Base-by-base conservation (phyloP, 2,888 invertebrate species). In the Ochropleura plecta region DNA sequence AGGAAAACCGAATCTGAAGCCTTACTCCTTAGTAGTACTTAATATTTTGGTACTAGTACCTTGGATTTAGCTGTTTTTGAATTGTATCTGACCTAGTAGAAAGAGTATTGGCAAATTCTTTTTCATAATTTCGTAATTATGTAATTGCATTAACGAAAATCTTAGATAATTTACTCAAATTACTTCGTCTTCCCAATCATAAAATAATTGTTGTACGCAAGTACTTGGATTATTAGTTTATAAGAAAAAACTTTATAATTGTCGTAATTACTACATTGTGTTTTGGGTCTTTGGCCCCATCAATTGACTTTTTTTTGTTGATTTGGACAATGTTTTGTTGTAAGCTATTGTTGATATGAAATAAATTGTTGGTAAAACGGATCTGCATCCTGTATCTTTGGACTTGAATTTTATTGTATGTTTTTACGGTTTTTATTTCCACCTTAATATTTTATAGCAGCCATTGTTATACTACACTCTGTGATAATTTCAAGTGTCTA, bases 201-300 rank as follows among this genome's bases (percentile, higher is more conserved):
- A 63, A 40, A 51, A 67, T 76, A 73, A 77, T 85, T 73, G 64
- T 69, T 82, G 48, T 53, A 69, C 49, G 51, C 51, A 69, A 76
- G 46, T 73, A 73, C 77, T 85, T 63, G 40, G 12, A 71, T 64
- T 57, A 48, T 71, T 82, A 73, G 62, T 55, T 63, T 67, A 16
- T 53, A 73, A 78, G 65, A 76, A 73, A 59, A 65, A 74, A 71
- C 48, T 60, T 72, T 57, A 71, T 84, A 79, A 86, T 83, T 86
- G 79, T 75, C 68, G 69, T 83, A 72, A 83, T 83, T 74, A 76
- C 74, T 65, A 70, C 59, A 72, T 79, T 84, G 84, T 76, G 67
- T 49, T n/a, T n/a, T 63, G 51, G 73, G 78, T 78, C 73, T 83
- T 79, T 76, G 72, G 69, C 62, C 73, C 59, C 79, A 69, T 71